phyloP scores from a whole-genome alignment of 2,797 vertebrate genomes.

The Alcedo quadribrachys region DNA sequence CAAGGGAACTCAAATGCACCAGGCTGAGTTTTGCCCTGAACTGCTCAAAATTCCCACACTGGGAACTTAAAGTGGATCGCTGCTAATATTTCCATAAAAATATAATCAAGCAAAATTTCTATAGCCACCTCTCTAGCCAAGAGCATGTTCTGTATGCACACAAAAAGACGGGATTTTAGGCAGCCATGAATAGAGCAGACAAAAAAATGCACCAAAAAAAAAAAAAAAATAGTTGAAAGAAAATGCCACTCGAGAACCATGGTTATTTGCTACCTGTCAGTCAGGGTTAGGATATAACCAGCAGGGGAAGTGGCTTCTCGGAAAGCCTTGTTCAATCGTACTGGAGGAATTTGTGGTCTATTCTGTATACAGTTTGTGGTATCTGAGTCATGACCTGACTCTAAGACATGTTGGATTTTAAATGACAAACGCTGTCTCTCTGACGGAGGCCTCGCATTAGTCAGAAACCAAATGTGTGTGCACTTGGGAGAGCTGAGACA shows the following conservation, averaged over 20 bases:
- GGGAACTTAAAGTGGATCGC: neutral
- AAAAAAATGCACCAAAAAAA: neutral
- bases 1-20: neutral
- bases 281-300: constrained; percentile 29
- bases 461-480: constrained; percentile 12
- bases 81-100: neutral
- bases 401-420: constrained; percentile 37
- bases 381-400: constrained; percentile 50
- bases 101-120: neutral
- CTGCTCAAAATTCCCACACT: neutral
- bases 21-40: neutral
- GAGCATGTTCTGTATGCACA: accelerated
- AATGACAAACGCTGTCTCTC: constrained; percentile 21
- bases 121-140: neutral
- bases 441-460: neutral
- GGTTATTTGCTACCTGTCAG: constrained; percentile 43
- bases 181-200: neutral
- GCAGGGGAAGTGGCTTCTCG: constrained; percentile 46
- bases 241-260: neutral
- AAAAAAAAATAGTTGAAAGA: neutral
- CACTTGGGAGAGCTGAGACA: neutral
- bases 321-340: constrained; percentile 50
- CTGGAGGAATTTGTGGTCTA: constrained; percentile 68
- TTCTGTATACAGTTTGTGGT: constrained; percentile 66
- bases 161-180: neutral